Evolutionary conservation across 2,797 vertebrate genomes (phyloP), one percentile per base, ranked within the genome.

Genomic region (Melanotaenia parkinsoni): DNA sequence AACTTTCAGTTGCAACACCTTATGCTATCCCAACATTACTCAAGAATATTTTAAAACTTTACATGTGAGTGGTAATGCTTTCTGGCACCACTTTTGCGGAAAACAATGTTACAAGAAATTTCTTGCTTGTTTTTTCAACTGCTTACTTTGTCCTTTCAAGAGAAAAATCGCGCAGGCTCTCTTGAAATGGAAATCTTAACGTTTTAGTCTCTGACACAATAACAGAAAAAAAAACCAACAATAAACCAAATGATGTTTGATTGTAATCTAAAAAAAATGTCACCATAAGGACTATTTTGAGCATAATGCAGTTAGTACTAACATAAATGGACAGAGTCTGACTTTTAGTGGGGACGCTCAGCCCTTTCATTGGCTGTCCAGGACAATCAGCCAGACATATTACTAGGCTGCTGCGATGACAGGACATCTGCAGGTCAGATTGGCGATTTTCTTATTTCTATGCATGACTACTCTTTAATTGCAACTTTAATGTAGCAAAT

Each of bases 331-430:
- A 73, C 24, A 61, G 74, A 73, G 67, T 80, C 67, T 81, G 76
- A 92, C 86, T 93, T 93, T 77, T 60, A 89, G 90, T 91, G 90
- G 88, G 85, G 88, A 91, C 84, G 87, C 60, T 85, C 59, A 77
- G 78, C 77, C 87, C 89, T 93, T 91, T 91, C 70, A 88, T 92
- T 93, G 90, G 88, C 82, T 91, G 93, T 93, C 94, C 94, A 95
- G 94, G 94, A 94, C 84, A 92, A 94, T 93, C 93, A 95, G 93
- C 91, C 89, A 90, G 81, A 87, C 85, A 82, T 63, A 88, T 91
- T 92, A 94, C 88, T 88, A 94, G 89, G 83, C 88, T 90, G 87
- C 87, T 89, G 87, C 88, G 73, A 91, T 80, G 89, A 85, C 81
- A 93, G 75, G 60, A 91, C 86, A 92, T 89, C 91, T 88, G 84